Conservation (phyloP, 2,113 vertebrate genomes). For the Girardinichthys multiradiatus region DNA sequence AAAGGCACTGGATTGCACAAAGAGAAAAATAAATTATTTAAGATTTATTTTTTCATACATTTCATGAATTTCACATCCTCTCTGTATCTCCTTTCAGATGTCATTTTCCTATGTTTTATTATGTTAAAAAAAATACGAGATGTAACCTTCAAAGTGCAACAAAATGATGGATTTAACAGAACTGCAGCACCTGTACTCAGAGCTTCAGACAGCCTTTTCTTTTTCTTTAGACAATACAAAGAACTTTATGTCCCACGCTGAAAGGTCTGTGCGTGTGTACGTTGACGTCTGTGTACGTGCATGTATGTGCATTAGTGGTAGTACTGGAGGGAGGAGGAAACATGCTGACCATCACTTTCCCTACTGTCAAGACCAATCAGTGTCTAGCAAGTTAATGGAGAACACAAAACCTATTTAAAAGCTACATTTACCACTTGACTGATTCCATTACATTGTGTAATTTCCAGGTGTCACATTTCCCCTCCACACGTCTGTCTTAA, state of each 20-base stretch:
- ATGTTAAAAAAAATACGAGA: not conserved
- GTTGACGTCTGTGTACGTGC: slow-evolving; percentile 6
- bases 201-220: slow-evolving; percentile 46
- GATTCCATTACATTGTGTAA: slow-evolving; percentile 94
- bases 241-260: slow-evolving; percentile 60
- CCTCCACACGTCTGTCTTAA: slow-evolving; percentile 85
- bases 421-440: slow-evolving; percentile 98
- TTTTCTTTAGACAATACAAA: slow-evolving; percentile 51
- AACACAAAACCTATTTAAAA: slow-evolving; percentile 97
- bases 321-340: slow-evolving; percentile 64
- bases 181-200: slow-evolving; percentile 38
- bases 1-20: too few species aligned
- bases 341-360: slow-evolving; percentile 84
- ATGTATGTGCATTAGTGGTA: slow-evolving; percentile 17
- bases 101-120: too few species aligned
- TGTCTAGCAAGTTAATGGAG: slow-evolving; percentile 89
- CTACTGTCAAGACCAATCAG: slow-evolving; percentile 89
- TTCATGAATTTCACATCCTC: too few species aligned
- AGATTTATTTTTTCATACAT: too few species aligned
- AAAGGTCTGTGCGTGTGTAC: not conserved
- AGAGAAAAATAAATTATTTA: too few species aligned
- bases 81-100: not conserved
- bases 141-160: not conserved
- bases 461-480: slow-evolving; percentile 95
- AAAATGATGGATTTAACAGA: slow-evolving; percentile 32